Evolutionary conservation across 2,888 invertebrate species (phyloP), one percentile per base, ranked within the genome.

Genomic region (Nineta flava): DNA sequence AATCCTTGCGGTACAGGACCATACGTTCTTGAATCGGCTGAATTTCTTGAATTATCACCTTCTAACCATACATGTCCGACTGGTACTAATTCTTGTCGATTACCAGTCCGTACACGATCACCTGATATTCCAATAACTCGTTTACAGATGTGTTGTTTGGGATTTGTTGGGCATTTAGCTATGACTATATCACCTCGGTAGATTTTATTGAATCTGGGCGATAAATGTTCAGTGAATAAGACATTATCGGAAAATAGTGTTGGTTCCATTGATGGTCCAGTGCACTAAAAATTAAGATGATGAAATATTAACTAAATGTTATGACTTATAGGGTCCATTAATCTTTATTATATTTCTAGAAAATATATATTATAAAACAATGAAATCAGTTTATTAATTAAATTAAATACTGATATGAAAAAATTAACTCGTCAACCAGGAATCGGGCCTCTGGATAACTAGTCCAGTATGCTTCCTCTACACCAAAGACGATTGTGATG

Each of bases 241-340:
- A 93, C 72, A 63, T 94, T 88, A 57, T 87, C 79, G 5, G 86
- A 77, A 58, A 76, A 73, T 48, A 94, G 76, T 2, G 91, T 91
- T 5, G 94, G 94, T 65, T 92, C 86, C 94, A 94, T 94, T 1
- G 93, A 94, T 2, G 90, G 87, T 15, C 93, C 94, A 49, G 81
- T 78, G 66, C 93, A 93, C 91, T 93, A 64, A 46, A 72, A 71
- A 53, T 54, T 50, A 51, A 57, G 51, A 16, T 53, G 16, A 19
- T 53, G 16, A 19, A n/a, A 15, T n/a, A 16, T n/a, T 17, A 16
- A 16, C 10, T n/a, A 7, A 19, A 7, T 38, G 5, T n/a, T 38
- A n/a, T n/a, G n/a, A n/a, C n/a, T n/a, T n/a, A n/a, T n/a, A n/a
- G n/a, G n/a, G n/a, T n/a, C n/a, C n/a, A n/a, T n/a, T n/a, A n/a